Conservation (phyloP, 2,797 vertebrate species). For the Staurois parvus region DNA sequence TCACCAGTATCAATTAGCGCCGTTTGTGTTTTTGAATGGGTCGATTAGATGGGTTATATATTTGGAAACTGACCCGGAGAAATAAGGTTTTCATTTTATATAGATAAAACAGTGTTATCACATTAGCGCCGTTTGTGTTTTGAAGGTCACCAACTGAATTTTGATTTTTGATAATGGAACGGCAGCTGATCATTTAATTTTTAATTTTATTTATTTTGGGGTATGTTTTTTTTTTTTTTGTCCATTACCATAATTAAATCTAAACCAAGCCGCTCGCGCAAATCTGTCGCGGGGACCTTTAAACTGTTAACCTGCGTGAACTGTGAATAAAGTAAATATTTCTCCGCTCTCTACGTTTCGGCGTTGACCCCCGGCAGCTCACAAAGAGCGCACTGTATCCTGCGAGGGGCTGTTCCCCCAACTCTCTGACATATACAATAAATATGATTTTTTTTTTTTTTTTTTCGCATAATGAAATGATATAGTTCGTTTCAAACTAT, state of each 20-base stretch:
- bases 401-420: slow-evolving; percentile 70
- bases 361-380: slow-evolving; percentile 60
- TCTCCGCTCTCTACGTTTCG: background rate
- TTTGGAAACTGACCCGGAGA: too few relatives aligned
- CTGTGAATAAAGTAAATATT: slow-evolving; percentile 48
- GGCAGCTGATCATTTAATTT: too few relatives aligned
- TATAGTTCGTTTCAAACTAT: slow-evolving; percentile 75
- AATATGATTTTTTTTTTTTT: slow-evolving; percentile 68
- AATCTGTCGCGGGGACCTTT: slow-evolving; percentile 53
- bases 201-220: too few relatives aligned
- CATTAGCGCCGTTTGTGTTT: too few relatives aligned
- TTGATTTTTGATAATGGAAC: too few relatives aligned
- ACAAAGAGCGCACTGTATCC: slow-evolving; percentile 73
- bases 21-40: too few relatives aligned
- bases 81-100: too few relatives aligned
- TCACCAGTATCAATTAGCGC: too few relatives aligned
- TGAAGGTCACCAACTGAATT: too few relatives aligned
- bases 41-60: too few relatives aligned
- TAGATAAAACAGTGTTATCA: too few relatives aligned
- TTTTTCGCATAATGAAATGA: slow-evolving; percentile 73
- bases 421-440: slow-evolving; percentile 80
- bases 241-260: slow-evolving; percentile 63
- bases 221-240: background rate
- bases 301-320: slow-evolving; percentile 31
- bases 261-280: slow-evolving; percentile 22